Base-by-base conservation (phyloP, 2,797 vertebrate species). In the Propithecus perrieri region DNA sequence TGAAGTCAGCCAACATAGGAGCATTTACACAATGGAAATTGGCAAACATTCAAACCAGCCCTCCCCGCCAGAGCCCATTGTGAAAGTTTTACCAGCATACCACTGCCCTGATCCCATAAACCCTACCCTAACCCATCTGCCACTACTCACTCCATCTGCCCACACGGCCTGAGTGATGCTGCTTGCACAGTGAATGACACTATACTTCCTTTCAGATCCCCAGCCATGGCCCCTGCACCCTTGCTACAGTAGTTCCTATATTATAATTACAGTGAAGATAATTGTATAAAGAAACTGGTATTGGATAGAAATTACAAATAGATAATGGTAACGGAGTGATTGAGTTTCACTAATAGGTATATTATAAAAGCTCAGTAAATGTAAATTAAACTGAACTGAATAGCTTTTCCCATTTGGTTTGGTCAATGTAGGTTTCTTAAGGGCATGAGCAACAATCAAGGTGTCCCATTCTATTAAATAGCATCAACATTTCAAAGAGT, bases 101-200 rank as follows among this genome's bases (percentile, higher is more conserved):
- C 3, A 55, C 30, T 18, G 13, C 24, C 26, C 57, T 43, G 24
- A n/a, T 53, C 28, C 59, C 3, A 1, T 22, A 61, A 65, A 13
- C 5, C 17, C 4, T 50, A 17, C 5, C 17, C 3, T 50, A 43
- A 63, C 2, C 5, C 33, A 38, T 26, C 14, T 35, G 2, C 11
- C 11, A 4, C 17, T 33, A 17, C 12, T 69, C 0, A 6, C 30
- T 65, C 15, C 8, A 26, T 59, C 65, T 63, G 61, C 53, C 28
- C 35, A 33, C 5, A 4, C 4, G 76, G 4, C 13, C 57, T 43
- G 4, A 53, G 15, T 1, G 46, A 94, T 81, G 10, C 20, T 59
- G 6, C 4, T 0, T 20, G 35, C 59, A 53, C 0, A 35, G 12
- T 22, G 24, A 53, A 22, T 18, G 55, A n/a, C 3, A 18, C 15